phyloP scores from a whole-genome alignment of 2,888 invertebrate species.

The Dryadula phaetusa region DNA sequence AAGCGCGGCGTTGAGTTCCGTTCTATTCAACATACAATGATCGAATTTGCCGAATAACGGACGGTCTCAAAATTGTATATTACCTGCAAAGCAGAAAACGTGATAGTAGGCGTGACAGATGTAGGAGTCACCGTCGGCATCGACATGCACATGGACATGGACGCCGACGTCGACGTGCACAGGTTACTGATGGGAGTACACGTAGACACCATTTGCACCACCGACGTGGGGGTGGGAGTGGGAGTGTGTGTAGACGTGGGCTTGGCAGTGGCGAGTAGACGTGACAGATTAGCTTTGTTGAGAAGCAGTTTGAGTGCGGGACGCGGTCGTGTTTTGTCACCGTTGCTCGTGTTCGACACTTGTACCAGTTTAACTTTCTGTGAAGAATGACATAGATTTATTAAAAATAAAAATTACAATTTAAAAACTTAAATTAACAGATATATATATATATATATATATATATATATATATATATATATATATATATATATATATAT shows the following conservation, averaged over 20 bases:
- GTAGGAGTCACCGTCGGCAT: background rate
- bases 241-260: background rate
- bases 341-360: slow-evolving; percentile 45
- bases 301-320: slow-evolving; percentile 77
- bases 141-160: background rate
- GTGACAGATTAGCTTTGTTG: slow-evolving; percentile 67
- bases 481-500: no score
- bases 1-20: no score
- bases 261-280: slow-evolving; percentile 56
- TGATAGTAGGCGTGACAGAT: background rate
- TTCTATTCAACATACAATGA: no score
- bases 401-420: background rate
- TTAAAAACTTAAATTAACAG: no score
- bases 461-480: no score
- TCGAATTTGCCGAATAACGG: background rate
- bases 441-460: no score
- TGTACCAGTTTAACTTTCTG: slow-evolving; percentile 64
- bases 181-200: background rate
- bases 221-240: background rate
- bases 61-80: background rate
- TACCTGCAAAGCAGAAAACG: slow-evolving; percentile 5
- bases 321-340: slow-evolving; percentile 29
- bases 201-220: background rate
- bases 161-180: background rate
- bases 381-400: background rate